Conservation (phyloP, 1,140 invertebrate genomes). For the Agrypnia vestita region DNA sequence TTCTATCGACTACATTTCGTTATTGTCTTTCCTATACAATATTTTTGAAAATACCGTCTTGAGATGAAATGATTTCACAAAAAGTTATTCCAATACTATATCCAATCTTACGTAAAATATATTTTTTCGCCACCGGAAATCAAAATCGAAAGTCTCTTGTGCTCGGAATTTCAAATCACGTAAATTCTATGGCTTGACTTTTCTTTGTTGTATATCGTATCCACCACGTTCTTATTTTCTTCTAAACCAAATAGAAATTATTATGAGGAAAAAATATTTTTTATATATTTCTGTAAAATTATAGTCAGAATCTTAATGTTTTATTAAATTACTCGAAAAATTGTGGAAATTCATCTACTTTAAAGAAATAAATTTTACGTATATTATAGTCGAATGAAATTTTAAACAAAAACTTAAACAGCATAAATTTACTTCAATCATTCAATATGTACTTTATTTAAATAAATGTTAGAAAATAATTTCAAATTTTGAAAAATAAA, state of each 20-base stretch:
- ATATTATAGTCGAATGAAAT: too few species aligned
- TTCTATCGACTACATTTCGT: constrained; percentile 6
- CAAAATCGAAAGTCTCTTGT: constrained; percentile 35
- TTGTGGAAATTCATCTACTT: too few species aligned
- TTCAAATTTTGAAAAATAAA: too few species aligned
- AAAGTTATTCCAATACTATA: constrained; percentile 3
- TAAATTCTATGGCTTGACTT: constrained; percentile 21
- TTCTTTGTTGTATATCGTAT: constrained; percentile 27
- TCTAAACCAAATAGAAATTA: background rate
- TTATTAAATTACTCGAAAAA: too few species aligned
- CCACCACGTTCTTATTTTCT: background rate
- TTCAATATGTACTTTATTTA: background rate
- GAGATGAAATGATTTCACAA: too few species aligned
- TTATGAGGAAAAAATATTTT: background rate
- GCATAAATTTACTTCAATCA: background rate
- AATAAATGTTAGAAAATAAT: too few species aligned
- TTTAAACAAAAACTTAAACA: background rate
- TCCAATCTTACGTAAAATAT: constrained; percentile 17
- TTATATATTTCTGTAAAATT: background rate
- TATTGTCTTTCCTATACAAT: background rate
- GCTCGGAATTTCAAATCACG: constrained; percentile 19
- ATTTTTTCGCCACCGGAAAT: constrained; percentile 32
- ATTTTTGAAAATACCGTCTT: too few species aligned
- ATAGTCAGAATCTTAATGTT: background rate
- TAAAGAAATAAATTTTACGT: too few species aligned